These are phyloP conservation scores for Hiodon tergisus DNA, from an alignment of 2,113 vertebrate genomes.

Conservation along the genomic window DNA sequence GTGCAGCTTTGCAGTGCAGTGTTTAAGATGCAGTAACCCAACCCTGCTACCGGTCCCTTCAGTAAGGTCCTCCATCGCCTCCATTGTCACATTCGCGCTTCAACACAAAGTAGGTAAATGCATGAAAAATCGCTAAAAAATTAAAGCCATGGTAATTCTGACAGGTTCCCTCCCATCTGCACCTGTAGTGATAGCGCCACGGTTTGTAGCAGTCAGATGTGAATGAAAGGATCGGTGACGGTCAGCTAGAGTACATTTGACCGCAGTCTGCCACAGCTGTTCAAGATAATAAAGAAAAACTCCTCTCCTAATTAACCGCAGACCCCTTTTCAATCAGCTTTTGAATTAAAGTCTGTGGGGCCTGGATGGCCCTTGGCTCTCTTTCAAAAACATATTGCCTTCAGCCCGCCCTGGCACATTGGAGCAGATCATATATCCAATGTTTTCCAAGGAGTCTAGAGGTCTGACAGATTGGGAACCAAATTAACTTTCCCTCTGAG, in stretches of 20 bases:
- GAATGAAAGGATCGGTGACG: neutral
- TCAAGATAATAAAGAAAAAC: slow-evolving; percentile 13
- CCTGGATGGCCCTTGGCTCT: neutral
- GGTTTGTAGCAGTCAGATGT: no score
- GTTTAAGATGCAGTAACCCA: no score
- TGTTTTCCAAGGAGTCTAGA: slow-evolving; percentile 33
- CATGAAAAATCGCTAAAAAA: neutral
- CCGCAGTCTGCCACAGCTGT: slow-evolving; percentile 11
- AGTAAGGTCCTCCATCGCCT: neutral
- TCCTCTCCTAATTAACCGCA: slow-evolving; percentile 22
- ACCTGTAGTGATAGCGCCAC: no score
- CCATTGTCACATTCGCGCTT: no score
- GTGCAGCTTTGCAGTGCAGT: no score
- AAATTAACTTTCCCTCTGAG: slow-evolving; percentile 51
- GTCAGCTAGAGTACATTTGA: neutral
- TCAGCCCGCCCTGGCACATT: slow-evolving; percentile 15
- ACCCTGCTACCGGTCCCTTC: no score
- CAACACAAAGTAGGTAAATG: no score
- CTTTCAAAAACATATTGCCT: slow-evolving; percentile 8
- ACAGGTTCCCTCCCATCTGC: no score
- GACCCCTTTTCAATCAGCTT: neutral
- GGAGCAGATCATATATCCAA: slow-evolving; percentile 39
- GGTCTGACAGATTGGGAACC: slow-evolving; percentile 44
- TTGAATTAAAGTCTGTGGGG: slow-evolving; percentile 24
- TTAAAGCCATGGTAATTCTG: no score